These are phyloP conservation scores for Heliconius himera DNA, from an alignment of 1,140 invertebrate species.

Conservation along the genomic window DNA sequence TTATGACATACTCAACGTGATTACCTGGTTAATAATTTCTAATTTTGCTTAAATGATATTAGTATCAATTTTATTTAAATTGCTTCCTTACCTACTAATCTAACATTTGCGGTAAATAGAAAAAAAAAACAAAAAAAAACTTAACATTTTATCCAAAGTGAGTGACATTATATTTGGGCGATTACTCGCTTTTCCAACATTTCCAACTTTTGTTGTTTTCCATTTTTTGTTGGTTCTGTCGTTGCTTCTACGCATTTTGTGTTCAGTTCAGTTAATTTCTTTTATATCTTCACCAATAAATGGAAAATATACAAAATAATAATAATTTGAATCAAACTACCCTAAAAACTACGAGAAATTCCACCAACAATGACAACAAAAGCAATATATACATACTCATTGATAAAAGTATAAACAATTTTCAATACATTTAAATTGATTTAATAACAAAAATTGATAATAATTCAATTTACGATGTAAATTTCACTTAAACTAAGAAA, in stretches of 20 bases:
- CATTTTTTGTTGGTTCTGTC: too few species aligned
- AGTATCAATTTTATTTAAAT: not conserved
- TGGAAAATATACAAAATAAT: too few species aligned
- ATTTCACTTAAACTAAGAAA: constrained; percentile 47
- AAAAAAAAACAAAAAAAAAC: too few species aligned
- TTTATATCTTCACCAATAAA: too few species aligned
- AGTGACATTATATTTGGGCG: too few species aligned
- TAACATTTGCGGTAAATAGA: not conserved
- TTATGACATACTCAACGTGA: constrained; percentile 18
- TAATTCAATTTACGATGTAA: constrained; percentile 46
- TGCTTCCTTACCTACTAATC: not conserved
- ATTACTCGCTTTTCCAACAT: too few species aligned
- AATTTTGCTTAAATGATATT: not conserved
- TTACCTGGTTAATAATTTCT: constrained; percentile 15
- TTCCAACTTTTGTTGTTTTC: too few species aligned
- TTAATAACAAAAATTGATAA: constrained; percentile 14
- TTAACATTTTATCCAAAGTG: too few species aligned
- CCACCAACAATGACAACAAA: too few species aligned
- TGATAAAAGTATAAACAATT: not conserved
- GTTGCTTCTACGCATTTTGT: too few species aligned
- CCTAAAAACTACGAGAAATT: not conserved
- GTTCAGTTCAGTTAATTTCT: too few species aligned
- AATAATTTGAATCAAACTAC: not conserved
- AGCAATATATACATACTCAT: too few species aligned
- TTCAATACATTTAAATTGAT: not conserved